Conservation (phyloP, 2,113 vertebrate genomes). For the Syrrhaptes paradoxus region DNA sequence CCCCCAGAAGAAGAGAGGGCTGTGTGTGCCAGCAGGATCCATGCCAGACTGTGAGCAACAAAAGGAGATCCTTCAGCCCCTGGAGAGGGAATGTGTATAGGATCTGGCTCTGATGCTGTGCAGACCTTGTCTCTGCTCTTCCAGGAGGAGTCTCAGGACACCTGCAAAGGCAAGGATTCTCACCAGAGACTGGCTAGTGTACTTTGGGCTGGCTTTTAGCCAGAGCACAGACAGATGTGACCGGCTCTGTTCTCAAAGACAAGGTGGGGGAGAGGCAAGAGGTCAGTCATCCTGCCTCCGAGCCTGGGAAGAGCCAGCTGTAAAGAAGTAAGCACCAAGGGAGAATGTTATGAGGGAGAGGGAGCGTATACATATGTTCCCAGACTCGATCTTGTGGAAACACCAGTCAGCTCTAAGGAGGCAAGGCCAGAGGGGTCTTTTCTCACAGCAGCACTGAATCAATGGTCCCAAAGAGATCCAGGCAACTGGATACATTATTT, state of each 20-base stretch:
- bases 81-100: background rate
- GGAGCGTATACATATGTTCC: background rate
- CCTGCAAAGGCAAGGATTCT: background rate
- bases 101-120: background rate
- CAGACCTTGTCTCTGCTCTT: background rate
- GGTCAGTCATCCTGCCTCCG: accelerated
- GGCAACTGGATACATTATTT: background rate
- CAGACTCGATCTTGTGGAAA: background rate
- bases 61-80: background rate
- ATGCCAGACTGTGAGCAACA: background rate
- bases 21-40: background rate
- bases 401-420: background rate
- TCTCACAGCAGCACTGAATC: background rate
- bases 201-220: background rate
- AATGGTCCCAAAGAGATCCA: background rate
- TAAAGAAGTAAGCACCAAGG: background rate
- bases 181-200: background rate
- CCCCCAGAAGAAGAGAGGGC: background rate
- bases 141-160: background rate
- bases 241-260: background rate
- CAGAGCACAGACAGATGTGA: accelerated
- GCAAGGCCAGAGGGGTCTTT: background rate
- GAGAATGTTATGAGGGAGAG: background rate
- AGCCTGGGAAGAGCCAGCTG: background rate
- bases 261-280: background rate